These are phyloP conservation scores for Bedellia somnulentella DNA, from an alignment of 2,888 invertebrate species.

Conservation along the genomic window DNA sequence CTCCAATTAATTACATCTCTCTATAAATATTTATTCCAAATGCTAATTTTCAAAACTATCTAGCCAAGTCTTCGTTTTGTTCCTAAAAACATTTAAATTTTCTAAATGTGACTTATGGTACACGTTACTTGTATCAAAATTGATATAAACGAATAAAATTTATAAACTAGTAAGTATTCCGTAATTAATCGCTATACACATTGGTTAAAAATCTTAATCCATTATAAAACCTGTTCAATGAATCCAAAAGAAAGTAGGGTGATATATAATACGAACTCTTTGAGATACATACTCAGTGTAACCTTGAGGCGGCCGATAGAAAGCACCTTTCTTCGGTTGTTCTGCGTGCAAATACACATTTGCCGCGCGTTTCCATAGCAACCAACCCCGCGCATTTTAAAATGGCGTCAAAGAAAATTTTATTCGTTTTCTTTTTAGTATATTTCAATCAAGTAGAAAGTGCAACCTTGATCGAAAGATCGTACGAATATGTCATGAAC, in stretches of 20 bases:
- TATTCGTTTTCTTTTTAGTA: constrained; percentile 10
- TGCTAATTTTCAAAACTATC: no score
- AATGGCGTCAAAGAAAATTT: constrained; percentile 12
- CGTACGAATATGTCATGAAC: constrained; percentile 41
- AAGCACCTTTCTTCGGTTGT: constrained; percentile 13
- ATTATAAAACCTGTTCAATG: constrained; percentile 2
- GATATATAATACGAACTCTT: constrained; percentile 13
- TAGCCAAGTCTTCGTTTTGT: no score
- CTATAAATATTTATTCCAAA: no score
- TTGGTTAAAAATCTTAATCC: not conserved
- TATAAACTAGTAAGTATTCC: no score
- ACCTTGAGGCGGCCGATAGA: constrained; percentile 21
- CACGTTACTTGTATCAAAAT: no score
- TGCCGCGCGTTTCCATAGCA: no score
- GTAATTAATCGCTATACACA: no score
- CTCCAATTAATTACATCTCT: no score
- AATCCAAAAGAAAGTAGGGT: constrained; percentile 28
- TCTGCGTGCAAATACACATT: constrained; percentile 10
- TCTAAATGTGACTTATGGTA: no score
- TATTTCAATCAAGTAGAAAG: constrained; percentile 21
- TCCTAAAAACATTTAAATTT: no score
- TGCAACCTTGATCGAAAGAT: constrained; percentile 32
- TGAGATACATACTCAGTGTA: constrained; percentile 22
- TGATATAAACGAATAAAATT: no score
- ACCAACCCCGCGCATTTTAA: no score